Conservation (phyloP, 1,140 invertebrate genomes). For the Scylla paramamosain region DNA sequence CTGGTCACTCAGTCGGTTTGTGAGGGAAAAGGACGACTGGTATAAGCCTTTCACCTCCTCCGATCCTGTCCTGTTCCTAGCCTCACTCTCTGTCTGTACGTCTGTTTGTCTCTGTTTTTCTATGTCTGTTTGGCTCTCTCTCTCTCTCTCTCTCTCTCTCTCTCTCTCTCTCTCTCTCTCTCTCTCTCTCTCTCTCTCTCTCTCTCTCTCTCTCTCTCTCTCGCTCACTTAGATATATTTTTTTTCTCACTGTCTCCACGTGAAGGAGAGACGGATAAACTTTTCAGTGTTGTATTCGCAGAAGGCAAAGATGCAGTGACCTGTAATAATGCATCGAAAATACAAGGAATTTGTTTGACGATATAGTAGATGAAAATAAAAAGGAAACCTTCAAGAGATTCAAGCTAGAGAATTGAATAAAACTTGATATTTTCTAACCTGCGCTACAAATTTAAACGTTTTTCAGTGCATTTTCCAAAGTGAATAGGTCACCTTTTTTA, state of each 20-base stretch:
- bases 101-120: constrained; percentile 13
- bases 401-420: too few species aligned
- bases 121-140: neutral
- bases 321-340: too few species aligned
- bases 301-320: too few species aligned
- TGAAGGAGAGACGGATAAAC: too few species aligned
- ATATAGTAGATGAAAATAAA: too few species aligned
- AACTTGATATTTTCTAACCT: too few species aligned
- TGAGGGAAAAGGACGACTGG: neutral
- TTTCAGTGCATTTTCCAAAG: too few species aligned
- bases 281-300: too few species aligned
- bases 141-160: constrained; percentile 15
- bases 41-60: neutral
- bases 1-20: neutral
- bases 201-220: neutral
- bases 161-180: constrained; percentile 45
- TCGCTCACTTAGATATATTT: too few species aligned
- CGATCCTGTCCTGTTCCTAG: neutral
- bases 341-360: neutral
- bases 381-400: too few species aligned
- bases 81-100: constrained; percentile 8
- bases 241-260: neutral
- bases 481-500: too few species aligned
- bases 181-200: neutral
- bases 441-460: too few species aligned